Percentiles rank a stretch among this genome's conserved stretches.
These are phyloP conservation scores for Sminthopsis crassicaudata DNA, from an alignment of 2,113 vertebrate genomes.

Conservation along the genomic window DNA sequence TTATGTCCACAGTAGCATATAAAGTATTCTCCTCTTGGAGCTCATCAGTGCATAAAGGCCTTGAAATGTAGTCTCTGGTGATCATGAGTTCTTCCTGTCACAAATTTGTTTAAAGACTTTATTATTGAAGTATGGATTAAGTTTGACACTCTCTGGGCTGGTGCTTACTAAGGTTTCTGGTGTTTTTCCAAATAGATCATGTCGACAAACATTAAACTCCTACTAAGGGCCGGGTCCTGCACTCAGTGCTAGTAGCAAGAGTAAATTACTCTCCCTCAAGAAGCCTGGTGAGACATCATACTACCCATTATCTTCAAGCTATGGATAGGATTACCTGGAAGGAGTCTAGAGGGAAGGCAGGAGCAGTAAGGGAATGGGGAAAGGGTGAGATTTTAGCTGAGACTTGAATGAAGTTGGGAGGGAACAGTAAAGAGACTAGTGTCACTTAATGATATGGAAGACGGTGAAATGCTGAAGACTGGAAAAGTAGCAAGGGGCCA, in stretches of 20 bases:
- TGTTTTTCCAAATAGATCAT: neutral
- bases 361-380: neutral
- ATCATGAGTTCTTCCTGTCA: neutral
- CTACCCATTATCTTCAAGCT: neutral
- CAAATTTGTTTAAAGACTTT: neutral
- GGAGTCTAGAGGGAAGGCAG: neutral
- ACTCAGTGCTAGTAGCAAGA: neutral
- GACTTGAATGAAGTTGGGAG: neutral
- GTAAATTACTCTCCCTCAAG: neutral
- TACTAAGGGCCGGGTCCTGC: neutral
- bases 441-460: neutral
- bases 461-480: neutral
- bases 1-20: neutral
- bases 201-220: neutral
- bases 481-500: neutral
- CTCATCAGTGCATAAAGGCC: neutral
- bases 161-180: neutral
- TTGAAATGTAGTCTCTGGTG: neutral
- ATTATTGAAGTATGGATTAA: fast-evolving
- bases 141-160: neutral
- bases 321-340: neutral
- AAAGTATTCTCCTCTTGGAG: neutral
- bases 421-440: neutral
- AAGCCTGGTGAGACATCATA: neutral
- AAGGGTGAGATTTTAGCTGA: neutral